Base-by-base conservation (phyloP, 2,888 invertebrate genomes). In the Brenthis ino region DNA sequence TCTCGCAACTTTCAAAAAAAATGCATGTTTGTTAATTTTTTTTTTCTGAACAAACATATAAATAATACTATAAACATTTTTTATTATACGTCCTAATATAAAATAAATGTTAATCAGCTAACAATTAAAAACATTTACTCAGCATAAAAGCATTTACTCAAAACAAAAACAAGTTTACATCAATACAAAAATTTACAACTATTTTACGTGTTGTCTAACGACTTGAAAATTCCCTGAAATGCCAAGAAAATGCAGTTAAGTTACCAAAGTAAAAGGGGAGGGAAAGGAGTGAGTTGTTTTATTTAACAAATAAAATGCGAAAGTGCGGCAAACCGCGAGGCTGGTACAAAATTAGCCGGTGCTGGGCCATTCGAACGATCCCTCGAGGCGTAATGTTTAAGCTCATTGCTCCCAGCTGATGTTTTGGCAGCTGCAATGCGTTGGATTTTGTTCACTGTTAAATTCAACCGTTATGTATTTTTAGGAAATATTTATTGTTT, bases 361-460 rank as follows among this genome's bases (percentile, higher is more conserved):
- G 37, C 57, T 56, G 33, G 55, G 47, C 33, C 37, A 60, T 67
- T 67, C 61, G 20, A 56, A 16, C 48, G 57, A n/a, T 57, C 33
- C 57, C 56, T 60, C 60, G 48, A 55, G 54, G 13, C 54, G 48
- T 60, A 50, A 57, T 56, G 24, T 63, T 63, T 43, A 24, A 20
- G 63, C 63, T 63, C 53, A 63, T 63, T 63, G 37, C 20, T 37
- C 24, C 43, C 58, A 28, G 20, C 37, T 43, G 28, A 58, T 53
- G 13, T 54, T 58, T 66, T 58, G 53, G 53, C 57, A 43, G 63
- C 63, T 63, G 37, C 37, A 63, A 54, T 63, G 33, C 60, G 60
- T 50, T 6, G n/a, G 28, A 60, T n/a, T 43, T 43, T 43, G 11
- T 43, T 43, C 37, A 43, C 11, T 43, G 8, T 43, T 8, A 43